These are phyloP conservation scores for Macrosteles quadrilineatus DNA, from an alignment of 1,140 invertebrate species.

Conservation along the genomic window DNA sequence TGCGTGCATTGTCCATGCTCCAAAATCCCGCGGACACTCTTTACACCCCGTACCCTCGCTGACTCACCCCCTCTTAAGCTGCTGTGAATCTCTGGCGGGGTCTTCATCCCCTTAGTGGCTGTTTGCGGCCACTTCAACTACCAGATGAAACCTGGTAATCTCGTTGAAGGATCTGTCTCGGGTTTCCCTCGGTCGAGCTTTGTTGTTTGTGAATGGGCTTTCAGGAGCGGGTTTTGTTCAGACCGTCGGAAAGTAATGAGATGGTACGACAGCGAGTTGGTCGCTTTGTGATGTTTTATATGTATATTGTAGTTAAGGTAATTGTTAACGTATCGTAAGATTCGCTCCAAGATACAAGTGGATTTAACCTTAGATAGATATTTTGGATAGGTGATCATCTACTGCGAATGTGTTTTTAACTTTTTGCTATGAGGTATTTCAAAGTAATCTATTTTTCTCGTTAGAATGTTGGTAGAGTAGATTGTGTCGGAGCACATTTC, in stretches of 20 bases:
- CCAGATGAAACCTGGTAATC: constrained; percentile 28
- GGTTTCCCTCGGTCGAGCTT: background rate
- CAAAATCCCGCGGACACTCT: constrained; percentile 1
- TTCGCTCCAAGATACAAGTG: no score
- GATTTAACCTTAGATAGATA: background rate
- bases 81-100: constrained; percentile 6
- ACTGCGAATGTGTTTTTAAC: background rate
- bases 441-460: background rate
- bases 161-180: background rate
- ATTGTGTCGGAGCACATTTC: background rate
- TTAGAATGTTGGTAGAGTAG: background rate
- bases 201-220: background rate
- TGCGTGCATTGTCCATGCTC: constrained; percentile 6
- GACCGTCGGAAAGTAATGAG: background rate
- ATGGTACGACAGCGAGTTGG: background rate
- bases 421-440: background rate
- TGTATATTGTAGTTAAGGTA: constrained; percentile 2
- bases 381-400: background rate
- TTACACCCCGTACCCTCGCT: constrained; percentile 33
- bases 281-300: background rate
- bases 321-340: background rate
- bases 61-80: constrained; percentile 2
- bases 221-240: background rate
- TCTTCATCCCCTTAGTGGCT: background rate
- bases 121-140: background rate